These are phyloP conservation scores for Crossocerus cetratus DNA, from an alignment of 2,888 invertebrate genomes.

Conservation along the genomic window DNA sequence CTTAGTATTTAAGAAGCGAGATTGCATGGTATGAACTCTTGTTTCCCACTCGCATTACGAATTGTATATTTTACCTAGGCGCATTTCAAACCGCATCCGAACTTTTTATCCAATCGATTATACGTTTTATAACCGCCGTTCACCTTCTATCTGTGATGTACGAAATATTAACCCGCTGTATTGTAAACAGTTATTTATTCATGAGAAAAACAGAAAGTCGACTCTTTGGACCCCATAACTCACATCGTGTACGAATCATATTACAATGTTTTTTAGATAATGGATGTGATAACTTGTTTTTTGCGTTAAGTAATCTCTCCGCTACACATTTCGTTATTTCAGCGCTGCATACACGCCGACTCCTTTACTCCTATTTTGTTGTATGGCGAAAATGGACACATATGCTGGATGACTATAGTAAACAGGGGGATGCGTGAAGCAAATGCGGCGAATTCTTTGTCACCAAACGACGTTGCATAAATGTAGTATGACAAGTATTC, in stretches of 20 bases:
- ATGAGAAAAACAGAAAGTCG: neutral
- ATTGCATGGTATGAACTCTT: neutral
- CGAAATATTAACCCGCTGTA: constrained; percentile 27
- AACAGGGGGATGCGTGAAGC: no score
- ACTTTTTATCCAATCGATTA: no score
- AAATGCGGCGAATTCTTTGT: no score
- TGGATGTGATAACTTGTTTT: no score
- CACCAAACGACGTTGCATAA: no score
- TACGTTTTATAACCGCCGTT: constrained; percentile 21
- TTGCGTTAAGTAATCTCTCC: no score
- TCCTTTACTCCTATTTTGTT: no score
- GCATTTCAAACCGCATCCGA: neutral
- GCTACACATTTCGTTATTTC: no score
- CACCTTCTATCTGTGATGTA: constrained; percentile 25
- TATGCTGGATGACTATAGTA: no score
- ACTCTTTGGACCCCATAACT: neutral
- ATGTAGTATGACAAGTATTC: no score
- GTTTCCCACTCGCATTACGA: constrained; percentile 9
- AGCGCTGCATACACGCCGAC: no score
- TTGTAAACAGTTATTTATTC: constrained; percentile 12
- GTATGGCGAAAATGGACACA: no score
- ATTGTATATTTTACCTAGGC: constrained; percentile 22
- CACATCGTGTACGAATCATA: constrained; percentile 3
- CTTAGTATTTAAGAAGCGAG: constrained; percentile 15
- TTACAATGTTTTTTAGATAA: neutral